These are phyloP conservation scores for Flexamia atlantica DNA, from an alignment of 2,888 invertebrate genomes.

Conservation along the genomic window DNA sequence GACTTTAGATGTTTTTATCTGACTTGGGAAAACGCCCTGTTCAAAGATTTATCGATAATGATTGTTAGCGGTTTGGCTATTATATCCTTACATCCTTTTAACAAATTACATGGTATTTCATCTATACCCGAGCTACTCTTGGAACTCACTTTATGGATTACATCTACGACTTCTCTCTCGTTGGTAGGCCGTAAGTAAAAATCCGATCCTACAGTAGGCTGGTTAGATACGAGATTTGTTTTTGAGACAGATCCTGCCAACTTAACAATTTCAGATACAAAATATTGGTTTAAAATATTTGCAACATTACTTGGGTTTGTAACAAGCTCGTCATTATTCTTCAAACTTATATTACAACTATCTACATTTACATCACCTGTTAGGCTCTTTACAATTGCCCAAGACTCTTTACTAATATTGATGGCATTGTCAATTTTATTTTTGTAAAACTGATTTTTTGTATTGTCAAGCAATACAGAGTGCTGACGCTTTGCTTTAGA, in stretches of 20 bases:
- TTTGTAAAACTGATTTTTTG: constrained; percentile 9
- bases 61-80: not conserved
- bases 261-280: constrained; percentile 32
- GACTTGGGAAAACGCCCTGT: not conserved
- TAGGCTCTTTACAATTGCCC: constrained; percentile 24
- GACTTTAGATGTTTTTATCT: constrained; percentile 28
- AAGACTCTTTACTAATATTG: constrained; percentile 23
- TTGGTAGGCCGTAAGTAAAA: constrained; percentile 32
- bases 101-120: constrained; percentile 34
- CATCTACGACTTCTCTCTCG: not conserved
- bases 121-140: constrained; percentile 22
- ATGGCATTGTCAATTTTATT: not conserved
- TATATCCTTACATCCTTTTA: constrained; percentile 19
- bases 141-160: constrained; percentile 14
- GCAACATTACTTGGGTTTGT: constrained; percentile 45
- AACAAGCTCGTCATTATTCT: constrained; percentile 46
- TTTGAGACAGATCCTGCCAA: not conserved
- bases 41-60: constrained; percentile 52
- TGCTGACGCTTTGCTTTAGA: not conserved
- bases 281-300: constrained; percentile 54
- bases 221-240: not conserved
- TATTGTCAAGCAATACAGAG: not conserved
- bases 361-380: constrained; percentile 55
- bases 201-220: not conserved
- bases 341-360: constrained; percentile 46